Evolutionary conservation across 2,888 invertebrate genomes (phyloP), one percentile per base, ranked within the genome.

Genomic region (Plebejus melissa): DNA sequence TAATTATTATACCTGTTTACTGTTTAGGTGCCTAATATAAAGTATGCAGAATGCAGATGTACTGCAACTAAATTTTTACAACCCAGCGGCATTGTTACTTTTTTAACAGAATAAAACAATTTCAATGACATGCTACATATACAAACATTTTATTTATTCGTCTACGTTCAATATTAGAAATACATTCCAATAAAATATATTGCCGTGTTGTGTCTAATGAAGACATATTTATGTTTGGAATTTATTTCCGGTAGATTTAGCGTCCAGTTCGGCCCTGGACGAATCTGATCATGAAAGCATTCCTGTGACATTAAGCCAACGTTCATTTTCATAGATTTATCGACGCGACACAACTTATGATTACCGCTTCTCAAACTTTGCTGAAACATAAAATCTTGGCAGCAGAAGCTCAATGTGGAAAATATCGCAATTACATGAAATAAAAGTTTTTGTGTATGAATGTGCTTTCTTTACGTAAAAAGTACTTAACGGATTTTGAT

Each of bases 251-350:
- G 50, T 54, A 58, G 9, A 60, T 72, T 54, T 74, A 57, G 60
- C 22, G 38, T 57, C 22, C 50, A 85, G 79, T 90, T 77, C 89
- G 84, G 16, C 85, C 82, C 90, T 88, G 90, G 74, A 22, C 76
- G 82, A 82, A 83, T 84, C 86, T 87, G 86, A 88, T 90, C 91
- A 90, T 90, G 92, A 93, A 90, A 93, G 90, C 92, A 91, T 92
- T 91, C 90, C 91, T 80, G 83, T 80, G 86, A 89, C 90, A 88
- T 90, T 88, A 90, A 85, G 84, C 83, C 82, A 82, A 84, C 87
- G 88, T 90, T 87, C 90, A 91, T 93, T 92, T 93, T 91, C 91
- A 92, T 93, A 91, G 91, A 93, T 93, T 93, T 92, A 93, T 93
- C 87, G 93, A 93, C 88, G 92, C 79, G 85, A 86, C 86, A 82